These are phyloP conservation scores for Nemapogon koenigi DNA, from an alignment of 2,888 invertebrate species.

Conservation along the genomic window DNA sequence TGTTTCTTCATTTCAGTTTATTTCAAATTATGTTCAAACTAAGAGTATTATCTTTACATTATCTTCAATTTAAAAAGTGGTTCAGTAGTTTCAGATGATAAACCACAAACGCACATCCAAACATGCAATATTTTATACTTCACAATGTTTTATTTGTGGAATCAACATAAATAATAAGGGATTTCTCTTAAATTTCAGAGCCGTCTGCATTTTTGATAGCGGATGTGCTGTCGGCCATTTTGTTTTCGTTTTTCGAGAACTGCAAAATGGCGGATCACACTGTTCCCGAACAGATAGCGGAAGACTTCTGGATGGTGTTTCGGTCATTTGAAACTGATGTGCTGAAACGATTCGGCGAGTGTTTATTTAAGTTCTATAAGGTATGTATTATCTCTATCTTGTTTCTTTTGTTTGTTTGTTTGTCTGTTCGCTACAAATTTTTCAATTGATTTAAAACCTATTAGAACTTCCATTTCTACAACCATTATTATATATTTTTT, in stretches of 20 bases:
- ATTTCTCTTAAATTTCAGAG: conserved; percentile 31
- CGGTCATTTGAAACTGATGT: conserved; percentile 35
- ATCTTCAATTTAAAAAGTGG: too few species aligned
- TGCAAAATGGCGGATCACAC: conserved; percentile 58
- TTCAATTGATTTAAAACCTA: neutral
- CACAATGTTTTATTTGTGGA: too few species aligned
- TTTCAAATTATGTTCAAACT: conserved; percentile 6
- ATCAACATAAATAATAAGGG: too few species aligned
- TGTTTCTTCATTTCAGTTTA: conserved; percentile 5
- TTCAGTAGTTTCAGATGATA: too few species aligned
- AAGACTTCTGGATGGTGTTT: conserved; percentile 41
- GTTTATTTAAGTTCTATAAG: conserved; percentile 33
- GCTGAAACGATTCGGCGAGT: conserved; percentile 37
- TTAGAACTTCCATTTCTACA: too few species aligned
- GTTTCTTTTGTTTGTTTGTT: neutral
- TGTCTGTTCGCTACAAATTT: conserved; percentile 4
- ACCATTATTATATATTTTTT: too few species aligned
- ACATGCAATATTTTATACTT: too few species aligned
- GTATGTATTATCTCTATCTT: conserved; percentile 28
- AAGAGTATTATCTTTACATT: too few species aligned
- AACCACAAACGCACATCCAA: too few species aligned
- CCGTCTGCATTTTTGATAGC: conserved; percentile 41
- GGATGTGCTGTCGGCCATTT: conserved; percentile 43
- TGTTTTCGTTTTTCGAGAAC: conserved; percentile 37
- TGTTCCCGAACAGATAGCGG: conserved; percentile 39